Evolutionary conservation across 2,113 vertebrate genomes (phyloP), one percentile per base, ranked within the genome.

Genomic region (Oxyura jamaicensis): DNA sequence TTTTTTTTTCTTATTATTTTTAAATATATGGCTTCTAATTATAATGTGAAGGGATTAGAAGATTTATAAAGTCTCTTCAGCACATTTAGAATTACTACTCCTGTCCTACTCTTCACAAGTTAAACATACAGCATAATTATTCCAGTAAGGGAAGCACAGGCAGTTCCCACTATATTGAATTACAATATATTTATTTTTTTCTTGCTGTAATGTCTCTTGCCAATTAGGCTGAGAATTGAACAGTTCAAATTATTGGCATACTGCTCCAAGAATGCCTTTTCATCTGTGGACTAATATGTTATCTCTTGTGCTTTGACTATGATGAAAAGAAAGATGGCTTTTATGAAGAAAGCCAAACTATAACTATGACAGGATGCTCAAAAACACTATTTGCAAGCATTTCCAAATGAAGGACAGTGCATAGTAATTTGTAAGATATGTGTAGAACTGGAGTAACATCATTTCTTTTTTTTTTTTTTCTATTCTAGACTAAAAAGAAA

Each of bases 391-490:
- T 93, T 97, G 28, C 72, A 94, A 86, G 91, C 83, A 62, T 95
- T 95, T 97, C 39, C 69, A 94, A 84, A 74, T 73, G 78, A 96
- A 72, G 85, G 78, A 92, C 95, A 87, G 59, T 1, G 12, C 60
- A 41, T 88, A 94, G 65, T 91, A 86, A 95, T 94, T 83, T 97
- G 79, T 93, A 98, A 97, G 59, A 82, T 96, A 92, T 63, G 19
- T 91, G 31, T 97, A 96, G 87, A 94, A 81, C 69, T 96, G 82
- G 84, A 97, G 97, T 96, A 94, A 96, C 63, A 80, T 94, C 6
- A 67, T 91, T 96, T 53, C 79, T 95, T 96, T 89, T 79, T 91
- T 96, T n/a, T 97, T 83, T 83, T 96, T 96, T 97, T 36, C 80
- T 96, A 84, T 94, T 95, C 78, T 96, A 96, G 90, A 96, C 77